A percentile compares a stretch with the other conserved stretches of the same genome.
Evolutionary conservation across 2,113 vertebrate genomes (phyloP).

Genomic region (Otolemur garnettii): DNA sequence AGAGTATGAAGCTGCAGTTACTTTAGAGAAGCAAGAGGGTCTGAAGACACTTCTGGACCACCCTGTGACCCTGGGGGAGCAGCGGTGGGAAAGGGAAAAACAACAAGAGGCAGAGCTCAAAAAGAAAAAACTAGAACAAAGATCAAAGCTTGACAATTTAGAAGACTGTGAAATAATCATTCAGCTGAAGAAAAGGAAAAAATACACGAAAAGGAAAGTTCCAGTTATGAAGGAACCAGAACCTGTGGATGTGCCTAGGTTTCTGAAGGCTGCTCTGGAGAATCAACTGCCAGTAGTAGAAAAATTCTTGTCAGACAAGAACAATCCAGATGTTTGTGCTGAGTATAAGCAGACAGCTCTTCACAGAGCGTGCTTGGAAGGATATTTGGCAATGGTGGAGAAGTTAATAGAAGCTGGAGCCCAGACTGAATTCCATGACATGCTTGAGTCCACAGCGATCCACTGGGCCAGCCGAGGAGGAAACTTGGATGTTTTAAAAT

Average conservation of each 20-base stretch:
- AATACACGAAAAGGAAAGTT: conserved; percentile 90
- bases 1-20: conserved; percentile 92
- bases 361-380: conserved; percentile 95
- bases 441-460: conserved; percentile 95
- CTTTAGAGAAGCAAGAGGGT: conserved; percentile 93
- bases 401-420: conserved; percentile 94
- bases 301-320: conserved; percentile 90
- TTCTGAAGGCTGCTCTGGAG: conserved; percentile 90
- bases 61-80: conserved; percentile 76
- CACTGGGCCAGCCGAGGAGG: conserved; percentile 98
- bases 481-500: conserved; percentile 91
- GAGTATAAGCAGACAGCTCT: conserved; percentile 95
- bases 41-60: conserved; percentile 85
- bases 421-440: conserved; percentile 92
- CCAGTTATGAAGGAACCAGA: conserved; percentile 87
- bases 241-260: conserved; percentile 87
- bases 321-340: conserved; percentile 89
- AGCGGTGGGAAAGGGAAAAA: conserved; percentile 85
- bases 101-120: conserved; percentile 88
- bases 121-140: conserved; percentile 91
- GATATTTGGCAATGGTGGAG: conserved; percentile 92
- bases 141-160: conserved; percentile 95
- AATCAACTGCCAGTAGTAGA: conserved; percentile 89
- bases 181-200: conserved; percentile 96
- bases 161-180: conserved; percentile 97